Evolutionary conservation across 2,113 vertebrate genomes (phyloP).

Genomic region (Engraulis encrasicolus): DNA sequence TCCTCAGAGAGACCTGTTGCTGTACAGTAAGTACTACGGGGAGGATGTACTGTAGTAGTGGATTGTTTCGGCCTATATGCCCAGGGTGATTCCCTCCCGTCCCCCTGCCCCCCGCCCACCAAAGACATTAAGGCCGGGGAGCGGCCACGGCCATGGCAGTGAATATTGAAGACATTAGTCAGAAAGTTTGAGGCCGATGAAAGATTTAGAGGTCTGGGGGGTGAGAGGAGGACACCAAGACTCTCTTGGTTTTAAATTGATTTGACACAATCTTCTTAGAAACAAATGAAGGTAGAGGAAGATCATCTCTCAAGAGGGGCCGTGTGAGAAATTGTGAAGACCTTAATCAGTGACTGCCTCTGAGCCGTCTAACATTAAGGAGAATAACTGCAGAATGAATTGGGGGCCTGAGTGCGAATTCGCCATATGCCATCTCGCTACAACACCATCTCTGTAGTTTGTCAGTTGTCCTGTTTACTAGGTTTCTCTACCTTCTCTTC

Average conservation of each 20-base stretch:
- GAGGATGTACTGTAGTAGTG: background rate
- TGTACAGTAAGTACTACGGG: no score
- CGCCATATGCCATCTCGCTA: background rate
- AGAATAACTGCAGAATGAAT: constrained; percentile 10
- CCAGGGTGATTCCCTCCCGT: background rate
- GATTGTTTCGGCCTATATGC: background rate
- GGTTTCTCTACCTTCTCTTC: no score
- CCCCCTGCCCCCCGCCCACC: no score
- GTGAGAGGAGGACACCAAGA: background rate
- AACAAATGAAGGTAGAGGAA: background rate
- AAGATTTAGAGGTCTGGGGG: background rate
- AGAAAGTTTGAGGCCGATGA: background rate
- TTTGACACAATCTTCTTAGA: background rate
- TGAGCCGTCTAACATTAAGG: background rate
- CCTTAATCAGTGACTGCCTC: constrained; percentile 1
- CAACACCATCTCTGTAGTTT: background rate
- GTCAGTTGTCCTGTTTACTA: background rate
- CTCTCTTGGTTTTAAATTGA: background rate
- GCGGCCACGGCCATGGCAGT: no score
- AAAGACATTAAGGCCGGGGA: background rate
- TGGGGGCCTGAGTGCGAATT: background rate
- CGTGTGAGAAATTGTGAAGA: background rate
- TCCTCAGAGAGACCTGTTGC: background rate
- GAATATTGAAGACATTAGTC: background rate
- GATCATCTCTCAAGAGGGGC: background rate